Conservation (phyloP, 2,888 invertebrate genomes). For the Biston stratarius region DNA sequence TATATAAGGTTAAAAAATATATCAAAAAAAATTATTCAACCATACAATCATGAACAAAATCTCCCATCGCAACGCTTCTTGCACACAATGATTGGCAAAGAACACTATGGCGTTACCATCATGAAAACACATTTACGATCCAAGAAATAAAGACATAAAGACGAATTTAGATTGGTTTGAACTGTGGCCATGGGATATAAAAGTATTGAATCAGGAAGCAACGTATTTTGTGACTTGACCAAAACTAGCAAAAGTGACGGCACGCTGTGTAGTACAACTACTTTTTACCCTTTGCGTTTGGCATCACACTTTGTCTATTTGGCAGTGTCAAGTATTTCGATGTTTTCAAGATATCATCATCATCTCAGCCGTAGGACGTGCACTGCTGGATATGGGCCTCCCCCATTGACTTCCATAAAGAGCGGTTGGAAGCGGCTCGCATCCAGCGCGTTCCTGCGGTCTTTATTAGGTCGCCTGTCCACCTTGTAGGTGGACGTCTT, state of each 20-base stretch:
- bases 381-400: no score
- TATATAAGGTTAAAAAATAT: background rate
- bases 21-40: conserved; percentile 20
- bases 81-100: conserved; percentile 42
- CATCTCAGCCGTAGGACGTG: no score
- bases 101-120: conserved; percentile 41
- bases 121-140: conserved; percentile 13
- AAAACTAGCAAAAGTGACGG: background rate
- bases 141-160: conserved; percentile 8
- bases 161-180: conserved; percentile 1
- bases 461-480: no score
- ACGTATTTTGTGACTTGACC: background rate
- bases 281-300: background rate
- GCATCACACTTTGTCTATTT: no score
- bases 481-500: no score
- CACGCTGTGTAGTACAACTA: no score
- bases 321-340: no score
- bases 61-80: conserved; percentile 40
- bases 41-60: conserved; percentile 26
- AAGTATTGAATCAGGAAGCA: background rate
- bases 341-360: no score
- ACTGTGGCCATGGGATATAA: conserved; percentile 12
- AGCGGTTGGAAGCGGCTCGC: no score
- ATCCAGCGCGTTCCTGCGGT: no score
- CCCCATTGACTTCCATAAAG: no score